phyloP scores from a whole-genome alignment of 2,113 vertebrate species.

The Anser brachyrhynchus region DNA sequence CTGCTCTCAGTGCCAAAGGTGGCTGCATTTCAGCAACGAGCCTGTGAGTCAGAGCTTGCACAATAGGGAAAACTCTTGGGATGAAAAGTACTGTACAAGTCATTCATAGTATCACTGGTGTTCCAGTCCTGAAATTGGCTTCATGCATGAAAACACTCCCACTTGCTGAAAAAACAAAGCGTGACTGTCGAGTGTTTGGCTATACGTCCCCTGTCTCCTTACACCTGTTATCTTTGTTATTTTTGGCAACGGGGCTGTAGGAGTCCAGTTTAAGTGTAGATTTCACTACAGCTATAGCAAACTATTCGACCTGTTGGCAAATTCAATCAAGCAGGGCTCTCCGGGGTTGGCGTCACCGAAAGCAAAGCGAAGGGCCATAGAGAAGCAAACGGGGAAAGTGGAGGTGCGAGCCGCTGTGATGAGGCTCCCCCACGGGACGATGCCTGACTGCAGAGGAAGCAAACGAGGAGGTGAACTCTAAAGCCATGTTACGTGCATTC shows the following conservation, averaged over 20 bases:
- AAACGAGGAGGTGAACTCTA: neutral
- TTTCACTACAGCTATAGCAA: conserved; percentile 26
- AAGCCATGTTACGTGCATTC: neutral
- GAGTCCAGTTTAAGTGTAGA: conserved; percentile 18
- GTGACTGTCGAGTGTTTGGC: conserved; percentile 26
- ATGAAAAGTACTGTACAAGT: neutral
- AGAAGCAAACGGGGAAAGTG: neutral
- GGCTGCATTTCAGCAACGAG: neutral
- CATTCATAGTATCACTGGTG: neutral
- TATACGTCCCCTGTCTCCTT: neutral
- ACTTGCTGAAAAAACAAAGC: conserved; percentile 15
- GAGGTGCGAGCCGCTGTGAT: neutral
- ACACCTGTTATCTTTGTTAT: conserved; percentile 68
- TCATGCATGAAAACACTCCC: neutral
- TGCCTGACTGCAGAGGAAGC: neutral
- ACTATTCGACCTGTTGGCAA: conserved; percentile 19
- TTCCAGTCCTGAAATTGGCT: neutral
- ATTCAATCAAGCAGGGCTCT: conserved; percentile 40
- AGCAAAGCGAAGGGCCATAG: neutral
- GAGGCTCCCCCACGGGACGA: neutral
- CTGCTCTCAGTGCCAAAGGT: neutral
- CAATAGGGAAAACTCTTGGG: neutral
- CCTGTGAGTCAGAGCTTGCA: neutral
- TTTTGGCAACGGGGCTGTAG: conserved; percentile 38
- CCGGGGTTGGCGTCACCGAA: neutral